Percentiles rank a stretch among this genome's conserved stretches.
phyloP scores from a whole-genome alignment of 2,113 vertebrate species.

The Toxotes jaculatrix region DNA sequence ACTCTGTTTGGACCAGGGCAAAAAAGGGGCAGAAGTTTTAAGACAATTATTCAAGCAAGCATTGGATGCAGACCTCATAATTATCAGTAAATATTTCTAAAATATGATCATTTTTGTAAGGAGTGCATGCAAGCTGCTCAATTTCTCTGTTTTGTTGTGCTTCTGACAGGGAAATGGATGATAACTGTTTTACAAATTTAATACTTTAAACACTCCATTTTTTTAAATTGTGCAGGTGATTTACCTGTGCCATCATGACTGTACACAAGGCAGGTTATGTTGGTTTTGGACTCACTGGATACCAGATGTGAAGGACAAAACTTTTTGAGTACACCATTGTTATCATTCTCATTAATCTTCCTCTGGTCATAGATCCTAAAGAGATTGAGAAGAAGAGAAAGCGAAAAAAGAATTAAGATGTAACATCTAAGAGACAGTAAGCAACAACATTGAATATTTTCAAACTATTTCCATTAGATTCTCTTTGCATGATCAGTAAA shows the following conservation, averaged over 20 bases:
- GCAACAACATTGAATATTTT: not conserved
- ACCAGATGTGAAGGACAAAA: conserved; percentile 97
- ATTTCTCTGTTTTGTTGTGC: not conserved
- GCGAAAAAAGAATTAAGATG: not conserved
- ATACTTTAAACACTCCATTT: not conserved
- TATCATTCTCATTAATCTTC: conserved; percentile 95
- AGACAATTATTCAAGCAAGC: conserved; percentile 4
- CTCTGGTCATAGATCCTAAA: conserved; percentile 96
- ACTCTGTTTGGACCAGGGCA: conserved; percentile 32
- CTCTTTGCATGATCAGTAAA: not conserved
- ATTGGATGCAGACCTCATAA: conserved; percentile 4
- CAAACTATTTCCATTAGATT: not conserved
- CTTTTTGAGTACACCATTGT: conserved; percentile 96
- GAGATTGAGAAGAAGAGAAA: not conserved
- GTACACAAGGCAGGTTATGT: conserved; percentile 97
- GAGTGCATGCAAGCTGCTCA: not conserved
- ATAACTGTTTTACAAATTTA: not conserved
- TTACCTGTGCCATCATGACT: conserved; percentile 95
- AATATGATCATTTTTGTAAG: not conserved
- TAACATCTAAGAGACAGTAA: not conserved
- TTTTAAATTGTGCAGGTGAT: not conserved
- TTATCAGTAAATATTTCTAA: conserved; percentile 9
- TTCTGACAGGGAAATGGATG: not conserved
- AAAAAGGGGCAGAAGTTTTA: not conserved
- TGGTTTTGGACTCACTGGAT: conserved; percentile 96